These are phyloP conservation scores for Typhlomys cinereus DNA, from an alignment of 2,113 vertebrate genomes.

Conservation along the genomic window DNA sequence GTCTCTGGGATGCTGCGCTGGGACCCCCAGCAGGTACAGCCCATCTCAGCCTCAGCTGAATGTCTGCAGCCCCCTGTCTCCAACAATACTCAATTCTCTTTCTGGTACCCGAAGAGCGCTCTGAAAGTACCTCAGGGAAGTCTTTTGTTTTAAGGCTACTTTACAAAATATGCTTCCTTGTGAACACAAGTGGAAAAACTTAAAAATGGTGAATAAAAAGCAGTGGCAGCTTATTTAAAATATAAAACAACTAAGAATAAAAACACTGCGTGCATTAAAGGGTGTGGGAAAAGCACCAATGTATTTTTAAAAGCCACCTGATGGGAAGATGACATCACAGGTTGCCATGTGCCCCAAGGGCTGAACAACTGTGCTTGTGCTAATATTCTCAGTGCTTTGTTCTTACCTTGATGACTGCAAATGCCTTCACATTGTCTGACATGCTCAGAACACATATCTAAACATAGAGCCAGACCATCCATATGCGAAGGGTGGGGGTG, in stretches of 20 bases:
- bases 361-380: conserved; percentile 48
- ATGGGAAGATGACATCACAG: conserved; percentile 16
- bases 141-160: not conserved
- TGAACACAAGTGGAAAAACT: not conserved
- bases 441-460: conserved; percentile 63
- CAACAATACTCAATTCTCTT: not conserved
- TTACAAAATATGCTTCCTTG: conserved; percentile 36
- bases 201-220: not conserved
- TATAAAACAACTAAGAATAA: not conserved
- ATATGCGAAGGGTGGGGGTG: conserved; percentile 58
- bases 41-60: not conserved
- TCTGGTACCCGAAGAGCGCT: not conserved
- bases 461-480: conserved; percentile 53
- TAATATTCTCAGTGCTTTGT: not conserved
- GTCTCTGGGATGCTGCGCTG: not conserved
- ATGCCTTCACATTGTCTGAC: conserved; percentile 51
- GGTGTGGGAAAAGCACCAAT: not conserved
- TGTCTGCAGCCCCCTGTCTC: not conserved
- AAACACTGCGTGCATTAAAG: not conserved
- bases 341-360: conserved; percentile 57
- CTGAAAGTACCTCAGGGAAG: not conserved
- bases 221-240: conserved; percentile 50
- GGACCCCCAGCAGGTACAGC: not conserved
- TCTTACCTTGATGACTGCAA: not conserved
- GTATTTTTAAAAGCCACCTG: not conserved